phyloP scores from a whole-genome alignment of 2,797 vertebrate genomes.

The Neopelma chrysocephalum region DNA sequence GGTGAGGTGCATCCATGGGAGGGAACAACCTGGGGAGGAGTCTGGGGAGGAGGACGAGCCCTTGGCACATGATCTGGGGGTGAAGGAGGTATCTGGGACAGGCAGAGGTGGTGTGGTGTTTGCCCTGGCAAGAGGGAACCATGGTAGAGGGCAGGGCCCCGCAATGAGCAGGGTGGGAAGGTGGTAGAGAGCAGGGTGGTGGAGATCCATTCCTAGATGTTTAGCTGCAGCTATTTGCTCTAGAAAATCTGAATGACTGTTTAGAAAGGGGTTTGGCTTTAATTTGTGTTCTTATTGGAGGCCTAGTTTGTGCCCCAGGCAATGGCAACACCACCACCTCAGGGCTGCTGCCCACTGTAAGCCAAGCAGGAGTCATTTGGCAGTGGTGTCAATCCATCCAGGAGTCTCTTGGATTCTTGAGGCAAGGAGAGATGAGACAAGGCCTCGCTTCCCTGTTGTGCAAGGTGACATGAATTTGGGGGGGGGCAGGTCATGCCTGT shows the following conservation, averaged over 20 bases:
- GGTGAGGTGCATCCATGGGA: rapidly evolving
- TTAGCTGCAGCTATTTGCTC: background rate
- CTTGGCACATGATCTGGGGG: background rate
- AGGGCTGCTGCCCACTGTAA: background rate
- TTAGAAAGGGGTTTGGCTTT: background rate
- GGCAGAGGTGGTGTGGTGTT: rapidly evolving
- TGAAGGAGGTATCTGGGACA: background rate
- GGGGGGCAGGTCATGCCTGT: background rate
- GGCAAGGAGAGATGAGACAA: rapidly evolving
- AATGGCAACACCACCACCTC: background rate
- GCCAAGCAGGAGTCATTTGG: background rate
- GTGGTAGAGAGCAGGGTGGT: background rate
- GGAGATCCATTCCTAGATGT: background rate
- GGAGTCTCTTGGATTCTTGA: rapidly evolving
- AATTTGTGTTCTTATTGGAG: background rate
- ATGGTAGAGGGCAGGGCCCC: background rate
- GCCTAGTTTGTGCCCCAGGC: background rate
- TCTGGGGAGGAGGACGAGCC: background rate
- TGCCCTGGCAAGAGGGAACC: background rate
- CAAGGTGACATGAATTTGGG: rapidly evolving
- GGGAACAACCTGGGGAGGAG: background rate
- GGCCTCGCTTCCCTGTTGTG: background rate
- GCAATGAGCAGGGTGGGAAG: background rate
- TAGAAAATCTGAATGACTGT: background rate
- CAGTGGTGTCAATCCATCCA: rapidly evolving